Evolutionary conservation across 2,888 invertebrate species (phyloP).

Genomic region (Imbricaverruca yamaguchii): DNA sequence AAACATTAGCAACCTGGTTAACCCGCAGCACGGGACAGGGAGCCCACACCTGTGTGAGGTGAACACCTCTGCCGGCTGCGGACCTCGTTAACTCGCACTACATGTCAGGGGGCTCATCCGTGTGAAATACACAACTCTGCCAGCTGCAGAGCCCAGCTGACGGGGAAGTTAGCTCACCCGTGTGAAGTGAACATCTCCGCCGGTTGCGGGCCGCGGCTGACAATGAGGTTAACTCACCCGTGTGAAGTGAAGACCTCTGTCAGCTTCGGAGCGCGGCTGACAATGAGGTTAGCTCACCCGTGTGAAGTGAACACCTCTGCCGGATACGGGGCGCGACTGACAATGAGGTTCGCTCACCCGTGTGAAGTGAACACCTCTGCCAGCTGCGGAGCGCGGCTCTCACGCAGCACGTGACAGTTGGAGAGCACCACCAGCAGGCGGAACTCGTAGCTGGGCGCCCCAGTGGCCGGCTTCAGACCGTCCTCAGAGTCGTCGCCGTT

Average conservation of each 20-base stretch:
- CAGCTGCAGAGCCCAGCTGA: not conserved
- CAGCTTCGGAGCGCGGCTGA: not conserved
- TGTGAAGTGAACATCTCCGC: not conserved
- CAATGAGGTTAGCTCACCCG: not conserved
- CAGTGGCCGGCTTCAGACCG: not conserved
- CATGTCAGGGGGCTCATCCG: not conserved
- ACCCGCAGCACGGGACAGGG: too few species aligned
- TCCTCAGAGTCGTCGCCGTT: constrained; percentile 25
- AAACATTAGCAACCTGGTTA: too few species aligned
- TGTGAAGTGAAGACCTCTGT: not conserved
- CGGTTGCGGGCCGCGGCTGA: too few species aligned
- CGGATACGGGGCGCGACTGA: constrained; percentile 26
- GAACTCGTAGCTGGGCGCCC: constrained; percentile 29
- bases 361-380: constrained; percentile 19
- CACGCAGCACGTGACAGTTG: constrained; percentile 44
- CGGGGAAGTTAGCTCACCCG: not conserved
- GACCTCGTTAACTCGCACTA: too few species aligned
- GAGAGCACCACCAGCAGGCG: constrained; percentile 48
- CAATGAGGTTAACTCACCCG: not conserved
- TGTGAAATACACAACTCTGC: not conserved
- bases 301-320: constrained; percentile 18
- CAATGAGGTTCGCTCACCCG: constrained; percentile 34
- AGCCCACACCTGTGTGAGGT: not conserved
- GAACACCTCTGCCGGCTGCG: too few species aligned
- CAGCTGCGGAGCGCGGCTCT: constrained; percentile 27